Evolutionary conservation across 2,888 invertebrate genomes (phyloP), one percentile per base, ranked within the genome.

Genomic region (Carterocephalus palaemon): DNA sequence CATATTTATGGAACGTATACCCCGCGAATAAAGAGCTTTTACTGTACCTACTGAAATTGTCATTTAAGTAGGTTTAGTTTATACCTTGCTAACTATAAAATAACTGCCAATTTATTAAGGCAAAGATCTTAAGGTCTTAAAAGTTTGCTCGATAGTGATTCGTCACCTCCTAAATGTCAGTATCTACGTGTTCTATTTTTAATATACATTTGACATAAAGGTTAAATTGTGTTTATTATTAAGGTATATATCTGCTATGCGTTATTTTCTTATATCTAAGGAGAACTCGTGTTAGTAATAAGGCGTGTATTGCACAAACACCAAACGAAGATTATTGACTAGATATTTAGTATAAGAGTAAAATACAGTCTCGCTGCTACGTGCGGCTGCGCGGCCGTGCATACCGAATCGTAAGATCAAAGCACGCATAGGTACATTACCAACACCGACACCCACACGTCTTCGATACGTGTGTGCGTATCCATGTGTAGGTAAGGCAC

Each of bases 341-440:
- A 73, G 76, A 79, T 75, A 82, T 79, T 78, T 28, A 28, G 42
- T 34, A 79, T 80, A 76, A 76, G 73, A 77, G 79, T 80, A 74
- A 81, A 79, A 76, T 81, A 82, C 74, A 80, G 75, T 68, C 67
- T 67, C 72, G 72, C 71, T 66, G 68, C 73, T 81, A 82, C 80
- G 82, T 81, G 82, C 76, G 68, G 70, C 75, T 64, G 81, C 70
- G 78, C 81, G 76, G 75, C 80, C 80, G 81, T 82, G 83, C 83
- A 85, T 84, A 84, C 85, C 85, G 78, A 85, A 83, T 85, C 82
- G 75, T 85, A 84, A 85, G 85, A 85, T 85, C 85, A 84, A 84
- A 86, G 85, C 84, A 84, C 83, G 81, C 84, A 78, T 83, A 79
- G 80, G 78, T 80, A 84, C 84, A 77, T 77, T 75, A 80, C 79